A percentile compares a stretch with the other conserved stretches of the same genome.
Evolutionary conservation across 2,113 vertebrate genomes (phyloP).

Genomic region (Equus quagga): DNA sequence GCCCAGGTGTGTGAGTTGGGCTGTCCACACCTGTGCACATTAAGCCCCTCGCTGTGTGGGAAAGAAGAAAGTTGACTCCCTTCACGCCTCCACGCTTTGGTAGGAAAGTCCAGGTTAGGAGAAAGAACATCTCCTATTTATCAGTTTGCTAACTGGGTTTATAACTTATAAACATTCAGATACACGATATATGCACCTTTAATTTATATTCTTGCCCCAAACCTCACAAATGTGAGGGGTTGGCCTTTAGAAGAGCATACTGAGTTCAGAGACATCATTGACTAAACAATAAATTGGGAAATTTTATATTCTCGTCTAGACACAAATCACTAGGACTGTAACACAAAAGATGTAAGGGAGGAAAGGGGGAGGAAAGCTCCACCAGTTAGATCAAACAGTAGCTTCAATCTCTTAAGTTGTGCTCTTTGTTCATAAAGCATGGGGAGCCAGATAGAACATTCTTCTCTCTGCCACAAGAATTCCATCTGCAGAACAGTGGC

Average conservation of each 20-base stretch:
- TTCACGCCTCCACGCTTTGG: background rate
- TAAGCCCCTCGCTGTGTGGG: background rate
- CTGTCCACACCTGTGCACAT: fast-evolving
- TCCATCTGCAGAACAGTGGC: slow-evolving; percentile 79
- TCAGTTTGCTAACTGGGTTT: background rate
- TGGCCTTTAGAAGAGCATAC: background rate
- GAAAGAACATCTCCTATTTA: background rate
- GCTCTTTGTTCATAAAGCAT: slow-evolving; percentile 45
- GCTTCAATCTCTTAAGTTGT: slow-evolving; percentile 12
- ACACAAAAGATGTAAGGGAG: background rate
- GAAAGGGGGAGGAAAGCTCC: background rate
- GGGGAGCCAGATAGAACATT: slow-evolving; percentile 75
- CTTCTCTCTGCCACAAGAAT: slow-evolving; percentile 84
- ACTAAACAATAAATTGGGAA: background rate
- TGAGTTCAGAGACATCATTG: background rate
- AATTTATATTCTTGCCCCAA: background rate
- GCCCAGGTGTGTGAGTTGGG: background rate
- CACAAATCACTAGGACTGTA: background rate
- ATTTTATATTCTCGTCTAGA: background rate
- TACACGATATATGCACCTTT: background rate
- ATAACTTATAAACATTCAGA: background rate
- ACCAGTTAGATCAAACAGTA: slow-evolving; percentile 63
- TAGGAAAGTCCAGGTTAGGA: background rate
- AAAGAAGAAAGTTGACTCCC: background rate
- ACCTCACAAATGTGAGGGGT: background rate